Percentiles rank a stretch among this genome's conserved stretches.
phyloP scores from a whole-genome alignment of 1,140 invertebrate species.

The Cephus cinctus region DNA sequence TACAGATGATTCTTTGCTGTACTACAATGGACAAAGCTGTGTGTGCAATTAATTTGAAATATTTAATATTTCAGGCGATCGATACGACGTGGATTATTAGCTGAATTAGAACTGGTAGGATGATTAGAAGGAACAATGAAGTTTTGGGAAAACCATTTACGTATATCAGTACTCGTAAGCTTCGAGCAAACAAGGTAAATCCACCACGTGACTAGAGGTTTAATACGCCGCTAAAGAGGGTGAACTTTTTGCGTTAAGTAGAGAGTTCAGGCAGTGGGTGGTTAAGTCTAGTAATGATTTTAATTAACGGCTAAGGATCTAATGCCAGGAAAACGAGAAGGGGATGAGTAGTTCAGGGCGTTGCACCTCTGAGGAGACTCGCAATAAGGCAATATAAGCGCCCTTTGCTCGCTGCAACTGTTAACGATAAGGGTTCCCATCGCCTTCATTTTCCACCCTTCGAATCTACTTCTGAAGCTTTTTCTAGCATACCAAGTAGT shows the following conservation, averaged over 20 bases:
- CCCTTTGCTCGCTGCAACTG: slow-evolving; percentile 9
- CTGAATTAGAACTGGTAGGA: too few relatives aligned
- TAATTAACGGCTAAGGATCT: slow-evolving; percentile 24
- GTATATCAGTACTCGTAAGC: too few relatives aligned
- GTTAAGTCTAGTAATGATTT: slow-evolving; percentile 23
- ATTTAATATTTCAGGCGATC: too few relatives aligned
- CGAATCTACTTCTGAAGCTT: too few relatives aligned
- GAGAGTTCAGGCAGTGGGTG: slow-evolving; percentile 15
- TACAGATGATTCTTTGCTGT: background rate
- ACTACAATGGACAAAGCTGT: background rate
- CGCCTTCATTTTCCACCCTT: slow-evolving; percentile 9
- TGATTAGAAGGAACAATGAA: too few relatives aligned
- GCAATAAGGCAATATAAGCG: slow-evolving; percentile 21
- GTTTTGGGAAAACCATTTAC: too few relatives aligned
- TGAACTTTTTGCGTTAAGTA: slow-evolving; percentile 16
- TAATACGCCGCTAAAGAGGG: slow-evolving; percentile 11
- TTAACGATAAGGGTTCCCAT: slow-evolving; percentile 16
- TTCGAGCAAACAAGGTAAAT: slow-evolving; percentile 20
- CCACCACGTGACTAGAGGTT: slow-evolving; percentile 21
- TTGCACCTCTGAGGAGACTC: slow-evolving; percentile 15
- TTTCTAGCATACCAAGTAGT: too few relatives aligned
- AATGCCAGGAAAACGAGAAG: slow-evolving; percentile 14
- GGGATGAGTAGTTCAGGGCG: slow-evolving; percentile 4
- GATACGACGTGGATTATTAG: background rate
- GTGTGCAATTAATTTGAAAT: background rate